These are phyloP conservation scores for Oreortyx pictus DNA, from an alignment of 2,797 vertebrate genomes.

Conservation along the genomic window DNA sequence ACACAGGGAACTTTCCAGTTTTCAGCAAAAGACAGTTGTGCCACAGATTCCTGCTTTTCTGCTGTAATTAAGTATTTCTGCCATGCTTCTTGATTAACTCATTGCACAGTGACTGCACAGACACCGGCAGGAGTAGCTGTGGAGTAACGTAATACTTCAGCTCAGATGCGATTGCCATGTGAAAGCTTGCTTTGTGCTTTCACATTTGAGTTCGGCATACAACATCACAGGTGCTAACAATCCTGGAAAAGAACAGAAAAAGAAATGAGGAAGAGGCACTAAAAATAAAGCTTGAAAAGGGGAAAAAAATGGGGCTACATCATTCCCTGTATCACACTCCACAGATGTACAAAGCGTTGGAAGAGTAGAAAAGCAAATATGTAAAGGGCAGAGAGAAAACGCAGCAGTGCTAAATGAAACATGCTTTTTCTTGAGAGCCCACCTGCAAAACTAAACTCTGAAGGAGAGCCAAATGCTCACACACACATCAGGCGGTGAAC, in stretches of 20 bases:
- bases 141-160: background rate
- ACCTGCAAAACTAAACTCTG: background rate
- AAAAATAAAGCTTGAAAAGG: background rate
- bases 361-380: background rate
- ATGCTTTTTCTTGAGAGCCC: background rate
- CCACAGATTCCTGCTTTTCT: background rate
- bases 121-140: background rate
- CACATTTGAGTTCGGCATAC: background rate
- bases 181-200: background rate
- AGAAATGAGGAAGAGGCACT: background rate
- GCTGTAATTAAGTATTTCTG: background rate
- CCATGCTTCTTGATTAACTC: background rate
- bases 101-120: background rate
- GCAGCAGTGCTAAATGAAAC: background rate
- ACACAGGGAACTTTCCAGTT: background rate
- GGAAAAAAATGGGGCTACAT: background rate
- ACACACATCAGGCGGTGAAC: background rate
- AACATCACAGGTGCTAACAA: background rate
- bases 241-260: conserved; percentile 16
- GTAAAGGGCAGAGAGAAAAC: background rate
- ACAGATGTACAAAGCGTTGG: background rate
- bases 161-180: background rate
- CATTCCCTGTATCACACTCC: background rate
- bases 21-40: conserved; percentile 2
- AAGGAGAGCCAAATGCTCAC: background rate